phyloP scores from a whole-genome alignment of 2,888 invertebrate species.

The Scotopteryx bipunctaria region DNA sequence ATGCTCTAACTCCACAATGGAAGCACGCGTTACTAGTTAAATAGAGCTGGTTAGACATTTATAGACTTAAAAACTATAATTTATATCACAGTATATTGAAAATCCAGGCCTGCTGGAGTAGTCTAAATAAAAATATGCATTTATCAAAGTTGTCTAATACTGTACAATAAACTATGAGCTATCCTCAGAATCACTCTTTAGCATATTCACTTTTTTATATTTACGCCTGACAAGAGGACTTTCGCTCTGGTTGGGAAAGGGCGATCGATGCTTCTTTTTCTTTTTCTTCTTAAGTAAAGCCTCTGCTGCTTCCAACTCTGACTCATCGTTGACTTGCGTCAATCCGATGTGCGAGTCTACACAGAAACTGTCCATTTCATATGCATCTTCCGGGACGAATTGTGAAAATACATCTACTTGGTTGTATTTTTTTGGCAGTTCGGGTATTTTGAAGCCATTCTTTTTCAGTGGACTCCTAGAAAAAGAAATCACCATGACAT shows the following conservation, averaged over 20 bases:
- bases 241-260: constrained; percentile 41
- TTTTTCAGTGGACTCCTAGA: constrained; percentile 83
- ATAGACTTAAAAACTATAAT: constrained; percentile 33
- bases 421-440: constrained; percentile 64
- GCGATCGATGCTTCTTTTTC: constrained; percentile 43
- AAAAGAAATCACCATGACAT: constrained; percentile 33
- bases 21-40: constrained; percentile 7
- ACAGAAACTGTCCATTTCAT: constrained; percentile 86
- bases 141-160: neutral
- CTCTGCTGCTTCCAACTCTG: constrained; percentile 86
- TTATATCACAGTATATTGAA: constrained; percentile 58
- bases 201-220: constrained; percentile 53
- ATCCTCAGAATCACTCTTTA: constrained; percentile 76
- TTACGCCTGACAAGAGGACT: constrained; percentile 62
- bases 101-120: constrained; percentile 33
- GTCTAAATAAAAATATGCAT: constrained; percentile 16
- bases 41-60: constrained; percentile 14
- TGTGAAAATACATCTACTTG: constrained; percentile 79
- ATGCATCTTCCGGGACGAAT: constrained; percentile 72
- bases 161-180: constrained; percentile 44
- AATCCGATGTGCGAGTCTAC: constrained; percentile 83
- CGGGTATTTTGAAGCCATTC: constrained; percentile 85
- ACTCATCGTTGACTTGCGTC: constrained; percentile 73
- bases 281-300: constrained; percentile 71
- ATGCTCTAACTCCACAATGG: constrained; percentile 2